These are phyloP conservation scores for Microcebus ravelobensis DNA, from an alignment of 2,113 vertebrate genomes.

Conservation along the genomic window DNA sequence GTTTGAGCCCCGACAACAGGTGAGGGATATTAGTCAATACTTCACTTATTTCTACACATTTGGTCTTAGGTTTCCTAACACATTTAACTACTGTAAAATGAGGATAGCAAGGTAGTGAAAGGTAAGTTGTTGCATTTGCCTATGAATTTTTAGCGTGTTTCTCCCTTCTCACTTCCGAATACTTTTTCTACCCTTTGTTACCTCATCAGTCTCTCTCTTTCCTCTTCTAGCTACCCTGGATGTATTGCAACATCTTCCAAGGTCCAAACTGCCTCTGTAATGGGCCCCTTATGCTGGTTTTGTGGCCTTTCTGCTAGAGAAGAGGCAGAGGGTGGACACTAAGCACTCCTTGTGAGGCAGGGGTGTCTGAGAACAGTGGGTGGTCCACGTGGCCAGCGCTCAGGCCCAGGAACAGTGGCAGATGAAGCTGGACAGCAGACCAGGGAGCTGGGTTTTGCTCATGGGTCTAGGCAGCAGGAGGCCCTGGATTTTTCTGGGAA, in stretches of 20 bases:
- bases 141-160: background rate
- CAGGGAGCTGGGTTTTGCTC: background rate
- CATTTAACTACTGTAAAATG: background rate
- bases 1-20: too few species aligned
- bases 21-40: background rate
- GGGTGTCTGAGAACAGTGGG: background rate
- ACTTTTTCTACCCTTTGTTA: background rate
- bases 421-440: background rate
- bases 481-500: background rate
- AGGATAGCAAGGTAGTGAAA: background rate
- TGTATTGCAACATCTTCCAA: background rate
- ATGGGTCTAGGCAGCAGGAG: background rate
- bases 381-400: accelerated
- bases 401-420: background rate
- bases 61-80: background rate
- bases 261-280: too few species aligned
- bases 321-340: accelerated
- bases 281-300: background rate
- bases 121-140: background rate
- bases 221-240: background rate
- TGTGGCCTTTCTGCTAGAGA: background rate
- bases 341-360: too few species aligned
- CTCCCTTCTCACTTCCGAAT: background rate
- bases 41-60: background rate
- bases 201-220: background rate